Conservation (phyloP, 2,797 vertebrate species). For the Rhinella marina region DNA sequence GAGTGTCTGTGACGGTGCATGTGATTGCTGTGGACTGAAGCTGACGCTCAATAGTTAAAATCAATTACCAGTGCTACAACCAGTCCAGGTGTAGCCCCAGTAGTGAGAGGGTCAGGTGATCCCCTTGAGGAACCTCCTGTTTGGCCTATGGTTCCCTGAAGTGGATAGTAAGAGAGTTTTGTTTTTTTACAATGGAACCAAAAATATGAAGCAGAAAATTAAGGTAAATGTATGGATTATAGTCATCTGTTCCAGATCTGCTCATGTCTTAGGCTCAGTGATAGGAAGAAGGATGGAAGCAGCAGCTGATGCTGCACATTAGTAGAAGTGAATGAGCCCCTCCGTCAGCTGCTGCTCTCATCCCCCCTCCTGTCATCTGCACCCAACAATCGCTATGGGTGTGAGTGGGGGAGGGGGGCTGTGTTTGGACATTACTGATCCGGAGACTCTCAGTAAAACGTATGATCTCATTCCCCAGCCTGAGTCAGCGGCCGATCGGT, state of each 20-base stretch:
- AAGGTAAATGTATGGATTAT: background rate
- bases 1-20: too few relatives aligned
- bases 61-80: too few relatives aligned
- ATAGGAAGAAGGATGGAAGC: background rate
- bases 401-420: background rate
- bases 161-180: background rate
- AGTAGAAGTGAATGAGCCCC: background rate
- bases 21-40: too few relatives aligned
- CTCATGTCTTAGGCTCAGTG: background rate
- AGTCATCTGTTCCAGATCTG: background rate
- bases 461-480: conserved; percentile 13
- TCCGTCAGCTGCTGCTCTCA: background rate
- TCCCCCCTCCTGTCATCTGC: background rate
- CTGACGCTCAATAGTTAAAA: too few relatives aligned
- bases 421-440: background rate
- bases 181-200: background rate
- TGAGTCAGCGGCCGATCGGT: background rate
- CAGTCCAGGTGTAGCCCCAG: too few relatives aligned
- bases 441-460: background rate
- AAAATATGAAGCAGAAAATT: background rate
- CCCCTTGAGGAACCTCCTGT: background rate
- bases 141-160: background rate
- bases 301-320: too few relatives aligned
- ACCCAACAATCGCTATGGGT: background rate
- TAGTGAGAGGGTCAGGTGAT: background rate